Base-by-base conservation (phyloP, 2,113 vertebrate genomes). In the Labrus mixtus region DNA sequence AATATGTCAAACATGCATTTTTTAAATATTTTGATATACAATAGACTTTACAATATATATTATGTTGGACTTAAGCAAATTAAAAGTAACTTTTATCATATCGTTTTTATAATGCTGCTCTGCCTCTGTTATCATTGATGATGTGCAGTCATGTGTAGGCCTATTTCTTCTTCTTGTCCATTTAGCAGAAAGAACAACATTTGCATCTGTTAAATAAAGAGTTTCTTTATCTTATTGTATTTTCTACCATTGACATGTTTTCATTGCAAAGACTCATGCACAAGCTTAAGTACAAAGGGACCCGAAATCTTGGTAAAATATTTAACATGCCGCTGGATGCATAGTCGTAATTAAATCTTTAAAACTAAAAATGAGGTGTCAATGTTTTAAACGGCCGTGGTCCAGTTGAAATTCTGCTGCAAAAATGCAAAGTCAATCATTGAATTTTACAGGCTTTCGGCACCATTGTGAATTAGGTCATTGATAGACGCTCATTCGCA, bases 381-480 rank as follows among this genome's bases (percentile, higher is more conserved):
- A 41, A 12, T 15, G 8, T 48, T 74, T 43, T 19, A 33, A 50
- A 17, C 10, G 9, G 45, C 17, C 15, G 33, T 33, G n/a, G 37
- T 25, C 6, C 15, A 10, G 8, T 17, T 45, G 15, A 60, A 1
- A 7, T 67, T 51, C 17, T 68, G 15, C 10, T 58, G 45, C 10
- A 29, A 53, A 57, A 72, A 69, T 36, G 1, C 12, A 33, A 39
- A 23, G 29, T 74, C 25, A 76, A 4, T 68, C 11, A 39, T 3
- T 55, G 2, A 33, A 41, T 29, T n/a, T 72, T 8, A 74, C 46
- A 2, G 46, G 20, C 9, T 10, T 20, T 22, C 43, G 48, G 48
- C 57, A 67, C 33, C 20, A 48, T 45, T 48, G 10, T 66, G 19
- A 83, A 80, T 68, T 16, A 54, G 71, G 74, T 83, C 82, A 76